phyloP scores from a whole-genome alignment of 2,797 vertebrate species.

The Chrosomus eos region DNA sequence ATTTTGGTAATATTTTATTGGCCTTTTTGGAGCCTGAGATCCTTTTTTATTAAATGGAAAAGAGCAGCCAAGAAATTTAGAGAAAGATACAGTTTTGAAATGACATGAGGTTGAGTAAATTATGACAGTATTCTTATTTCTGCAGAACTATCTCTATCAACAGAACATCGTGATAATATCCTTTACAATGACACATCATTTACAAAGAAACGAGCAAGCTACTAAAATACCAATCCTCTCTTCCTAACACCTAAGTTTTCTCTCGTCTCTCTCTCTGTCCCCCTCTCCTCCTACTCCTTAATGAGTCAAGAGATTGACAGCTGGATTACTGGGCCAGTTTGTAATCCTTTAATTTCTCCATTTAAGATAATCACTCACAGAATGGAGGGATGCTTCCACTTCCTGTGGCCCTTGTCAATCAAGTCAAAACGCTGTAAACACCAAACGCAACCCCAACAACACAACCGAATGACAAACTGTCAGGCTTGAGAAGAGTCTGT shows the following conservation, averaged over 20 bases:
- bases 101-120: neutral
- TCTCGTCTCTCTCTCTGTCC: slow-evolving; percentile 45
- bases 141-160: neutral
- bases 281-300: slow-evolving; percentile 67
- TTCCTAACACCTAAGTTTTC: neutral
- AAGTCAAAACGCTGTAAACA: slow-evolving; percentile 34
- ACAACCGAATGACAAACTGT: slow-evolving; percentile 28
- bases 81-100: neutral
- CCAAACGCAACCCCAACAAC: slow-evolving; percentile 18
- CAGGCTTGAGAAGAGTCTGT: neutral
- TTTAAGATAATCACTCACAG: slow-evolving; percentile 78
- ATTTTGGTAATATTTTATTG: neutral
- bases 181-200: neutral
- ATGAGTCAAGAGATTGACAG: slow-evolving; percentile 78
- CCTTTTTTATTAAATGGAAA: neutral
- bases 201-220: neutral
- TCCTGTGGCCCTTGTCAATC: slow-evolving; percentile 54
- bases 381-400: slow-evolving; percentile 61
- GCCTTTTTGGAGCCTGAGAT: neutral
- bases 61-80: neutral
- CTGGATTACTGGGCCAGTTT: slow-evolving; percentile 75
- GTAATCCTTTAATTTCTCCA: slow-evolving; percentile 84
- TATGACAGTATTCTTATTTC: neutral
- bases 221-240: slow-evolving; percentile 42
- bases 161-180: neutral